phyloP scores from a whole-genome alignment of 2,113 vertebrate genomes.

The Scopus umbretta region DNA sequence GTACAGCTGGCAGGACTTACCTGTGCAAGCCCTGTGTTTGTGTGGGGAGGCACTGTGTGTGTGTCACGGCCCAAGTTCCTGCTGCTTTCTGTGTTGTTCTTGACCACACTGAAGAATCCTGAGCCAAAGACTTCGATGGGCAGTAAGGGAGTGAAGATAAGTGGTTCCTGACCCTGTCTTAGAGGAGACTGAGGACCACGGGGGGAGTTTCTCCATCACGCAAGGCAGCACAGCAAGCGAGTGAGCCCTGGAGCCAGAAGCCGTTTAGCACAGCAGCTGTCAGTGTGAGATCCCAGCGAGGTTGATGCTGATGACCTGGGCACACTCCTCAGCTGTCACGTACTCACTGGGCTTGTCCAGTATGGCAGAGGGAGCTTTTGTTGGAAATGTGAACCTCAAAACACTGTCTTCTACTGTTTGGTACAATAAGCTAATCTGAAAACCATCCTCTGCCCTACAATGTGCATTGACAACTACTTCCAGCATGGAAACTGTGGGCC shows the following conservation, averaged over 20 bases:
- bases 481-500: not conserved
- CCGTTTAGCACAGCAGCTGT: not conserved
- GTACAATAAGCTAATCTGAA: not conserved
- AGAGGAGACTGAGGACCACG: not conserved
- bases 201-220: not conserved
- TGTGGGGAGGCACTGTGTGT: not conserved
- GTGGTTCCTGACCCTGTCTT: not conserved
- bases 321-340: not conserved
- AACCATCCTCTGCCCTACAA: not conserved
- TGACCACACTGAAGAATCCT: not conserved
- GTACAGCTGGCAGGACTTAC: not conserved
- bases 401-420: not conserved
- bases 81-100: fast-evolving
- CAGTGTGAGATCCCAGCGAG: not conserved
- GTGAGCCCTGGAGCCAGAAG: not conserved
- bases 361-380: not conserved
- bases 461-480: not conserved
- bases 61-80: fast-evolving
- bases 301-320: not conserved
- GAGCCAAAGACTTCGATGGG: not conserved
- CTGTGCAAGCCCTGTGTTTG: too few species aligned
- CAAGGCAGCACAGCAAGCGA: not conserved
- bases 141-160: not conserved
- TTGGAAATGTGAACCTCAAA: not conserved
- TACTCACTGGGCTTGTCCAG: not conserved